phyloP scores from a whole-genome alignment of 2,113 vertebrate species.

The Saiga tatarica region DNA sequence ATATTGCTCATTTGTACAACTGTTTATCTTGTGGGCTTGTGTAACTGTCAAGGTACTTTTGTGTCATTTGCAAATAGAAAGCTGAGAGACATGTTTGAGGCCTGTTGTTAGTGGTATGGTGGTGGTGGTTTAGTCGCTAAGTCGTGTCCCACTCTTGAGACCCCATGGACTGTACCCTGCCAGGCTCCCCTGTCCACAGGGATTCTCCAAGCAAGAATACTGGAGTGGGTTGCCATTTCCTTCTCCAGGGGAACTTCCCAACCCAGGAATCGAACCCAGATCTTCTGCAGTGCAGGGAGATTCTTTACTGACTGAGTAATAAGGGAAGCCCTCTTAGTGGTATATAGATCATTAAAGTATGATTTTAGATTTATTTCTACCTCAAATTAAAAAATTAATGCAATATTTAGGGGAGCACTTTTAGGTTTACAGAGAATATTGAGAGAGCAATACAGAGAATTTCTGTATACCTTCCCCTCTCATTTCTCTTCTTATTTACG shows the following conservation, averaged over 20 bases:
- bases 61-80: slow-evolving; percentile 1
- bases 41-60: neutral
- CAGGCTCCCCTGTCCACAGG: neutral
- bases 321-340: neutral
- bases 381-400: neutral
- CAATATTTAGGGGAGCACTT: neutral
- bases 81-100: neutral
- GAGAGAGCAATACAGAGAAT: neutral
- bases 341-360: neutral
- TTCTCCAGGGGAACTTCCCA: neutral
- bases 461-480: neutral
- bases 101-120: neutral
- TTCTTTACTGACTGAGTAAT: neutral
- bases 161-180: neutral
- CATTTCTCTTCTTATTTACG: neutral
- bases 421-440: neutral
- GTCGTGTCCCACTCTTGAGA: neutral
- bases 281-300: neutral
- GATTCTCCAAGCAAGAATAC: neutral
- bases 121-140: neutral
- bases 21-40: neutral
- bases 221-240: neutral
- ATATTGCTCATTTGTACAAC: neutral
- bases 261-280: neutral
- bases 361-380: neutral